Evolutionary conservation across 2,797 vertebrate genomes (phyloP).

Genomic region (Lindbergichthys nudifrons): DNA sequence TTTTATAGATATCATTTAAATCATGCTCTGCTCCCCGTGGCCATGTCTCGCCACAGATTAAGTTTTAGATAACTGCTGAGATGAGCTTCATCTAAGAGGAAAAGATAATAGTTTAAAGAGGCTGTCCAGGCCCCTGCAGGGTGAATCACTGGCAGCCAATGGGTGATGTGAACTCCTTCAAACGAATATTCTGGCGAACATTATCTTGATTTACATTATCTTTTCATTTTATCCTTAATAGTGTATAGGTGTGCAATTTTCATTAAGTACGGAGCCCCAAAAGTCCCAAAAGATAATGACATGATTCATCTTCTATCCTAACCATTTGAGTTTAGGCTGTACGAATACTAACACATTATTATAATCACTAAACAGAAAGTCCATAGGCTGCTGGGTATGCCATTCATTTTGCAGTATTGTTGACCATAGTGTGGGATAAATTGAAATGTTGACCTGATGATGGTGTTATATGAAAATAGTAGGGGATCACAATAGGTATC

Average conservation of each 20-base stretch:
- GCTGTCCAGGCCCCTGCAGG: slow-evolving; percentile 18
- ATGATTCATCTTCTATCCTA: no score
- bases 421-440: neutral
- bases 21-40: slow-evolving; percentile 2
- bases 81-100: slow-evolving; percentile 32
- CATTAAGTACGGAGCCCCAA: accelerated
- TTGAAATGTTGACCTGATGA: neutral
- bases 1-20: slow-evolving; percentile 29
- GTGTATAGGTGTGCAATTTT: slow-evolving; percentile 12
- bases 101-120: slow-evolving; percentile 54
- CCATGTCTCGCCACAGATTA: slow-evolving; percentile 19
- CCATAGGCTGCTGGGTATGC: no score
- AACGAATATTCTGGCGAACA: slow-evolving; percentile 30
- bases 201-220: neutral
- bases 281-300: neutral
- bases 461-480: no score
- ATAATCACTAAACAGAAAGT: no score
- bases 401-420: no score
- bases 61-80: slow-evolving; percentile 27
- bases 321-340: no score
- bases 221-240: slow-evolving; percentile 9
- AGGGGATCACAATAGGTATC: no score
- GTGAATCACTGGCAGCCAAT: slow-evolving; percentile 2
- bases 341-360: no score
- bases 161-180: slow-evolving; percentile 17